These are phyloP conservation scores for Ardeotis arabs DNA, from an alignment of 2,113 vertebrate genomes.

Conservation along the genomic window DNA sequence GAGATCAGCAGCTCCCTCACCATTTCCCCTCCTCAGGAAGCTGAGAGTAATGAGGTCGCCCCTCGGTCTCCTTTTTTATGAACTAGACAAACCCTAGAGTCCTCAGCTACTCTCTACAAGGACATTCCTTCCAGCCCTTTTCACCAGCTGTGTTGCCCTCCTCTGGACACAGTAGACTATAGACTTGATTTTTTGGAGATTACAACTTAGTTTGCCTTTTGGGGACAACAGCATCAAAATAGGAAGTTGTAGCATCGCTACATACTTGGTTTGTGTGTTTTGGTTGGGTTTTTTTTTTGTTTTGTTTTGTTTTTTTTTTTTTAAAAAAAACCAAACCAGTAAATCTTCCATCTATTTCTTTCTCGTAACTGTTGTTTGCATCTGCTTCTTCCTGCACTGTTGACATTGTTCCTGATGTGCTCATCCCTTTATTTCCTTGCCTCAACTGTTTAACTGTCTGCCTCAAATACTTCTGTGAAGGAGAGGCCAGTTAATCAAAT, in stretches of 20 bases:
- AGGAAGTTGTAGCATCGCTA: not conserved
- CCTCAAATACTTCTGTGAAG: not conserved
- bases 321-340: too few species aligned
- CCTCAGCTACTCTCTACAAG: fast-evolving
- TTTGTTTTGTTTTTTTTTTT: not conserved
- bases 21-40: not conserved
- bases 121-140: not conserved
- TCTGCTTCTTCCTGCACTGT: not conserved
- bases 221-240: not conserved
- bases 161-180: not conserved
- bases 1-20: not conserved
- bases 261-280: too few species aligned
- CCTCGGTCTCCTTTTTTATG: not conserved
- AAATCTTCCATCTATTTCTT: too few species aligned
- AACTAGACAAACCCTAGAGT: not conserved
- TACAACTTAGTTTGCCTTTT: not conserved
- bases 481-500: not conserved
- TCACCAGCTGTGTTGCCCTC: not conserved
- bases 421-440: not conserved
- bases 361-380: not conserved
- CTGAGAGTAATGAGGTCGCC: not conserved
- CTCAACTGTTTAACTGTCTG: not conserved
- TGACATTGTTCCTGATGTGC: not conserved
- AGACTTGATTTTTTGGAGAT: not conserved
- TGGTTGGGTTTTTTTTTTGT: too few species aligned